These are phyloP conservation scores for Cantharis rustica DNA, from an alignment of 2,888 invertebrate species.

Conservation along the genomic window DNA sequence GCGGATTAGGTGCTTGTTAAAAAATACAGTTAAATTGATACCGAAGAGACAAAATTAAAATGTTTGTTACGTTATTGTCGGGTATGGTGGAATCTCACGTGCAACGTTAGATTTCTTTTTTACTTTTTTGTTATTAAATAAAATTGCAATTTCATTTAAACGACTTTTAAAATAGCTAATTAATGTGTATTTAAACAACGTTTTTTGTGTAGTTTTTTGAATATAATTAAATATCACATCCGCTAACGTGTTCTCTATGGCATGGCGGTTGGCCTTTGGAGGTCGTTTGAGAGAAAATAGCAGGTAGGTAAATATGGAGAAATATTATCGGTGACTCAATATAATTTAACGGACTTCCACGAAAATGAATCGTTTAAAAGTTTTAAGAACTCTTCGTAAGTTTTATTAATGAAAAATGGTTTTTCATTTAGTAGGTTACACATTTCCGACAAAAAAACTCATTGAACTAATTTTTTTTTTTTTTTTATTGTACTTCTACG, in stretches of 20 bases:
- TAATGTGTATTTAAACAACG: neutral
- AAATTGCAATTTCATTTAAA: neutral
- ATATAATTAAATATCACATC: slow-evolving; percentile 9
- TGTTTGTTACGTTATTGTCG: neutral
- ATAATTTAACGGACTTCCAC: slow-evolving; percentile 4
- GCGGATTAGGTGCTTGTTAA: neutral
- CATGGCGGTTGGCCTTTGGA: slow-evolving; percentile 17
- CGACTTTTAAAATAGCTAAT: neutral
- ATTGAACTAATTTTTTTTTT: neutral
- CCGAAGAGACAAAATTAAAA: neutral
- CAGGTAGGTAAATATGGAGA: slow-evolving; percentile 8
- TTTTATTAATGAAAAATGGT: slow-evolving; percentile 1
- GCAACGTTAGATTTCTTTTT: neutral
- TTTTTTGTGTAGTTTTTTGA: slow-evolving; percentile 4
- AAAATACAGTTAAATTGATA: neutral
- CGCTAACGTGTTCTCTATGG: slow-evolving; percentile 18
- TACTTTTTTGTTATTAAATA: neutral
- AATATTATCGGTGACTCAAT: slow-evolving; percentile 14
- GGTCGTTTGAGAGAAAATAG: slow-evolving; percentile 16
- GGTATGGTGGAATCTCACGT: neutral
- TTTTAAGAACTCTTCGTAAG: neutral
- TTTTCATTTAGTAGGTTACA: neutral
- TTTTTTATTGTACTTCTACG: neutral
- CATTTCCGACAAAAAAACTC: neutral
- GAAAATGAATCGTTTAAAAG: slow-evolving; percentile 2